Percentiles rank a stretch among this genome's conserved stretches.
Evolutionary conservation across 2,888 invertebrate species (phyloP).

Genomic region (Agriotes lineatus): DNA sequence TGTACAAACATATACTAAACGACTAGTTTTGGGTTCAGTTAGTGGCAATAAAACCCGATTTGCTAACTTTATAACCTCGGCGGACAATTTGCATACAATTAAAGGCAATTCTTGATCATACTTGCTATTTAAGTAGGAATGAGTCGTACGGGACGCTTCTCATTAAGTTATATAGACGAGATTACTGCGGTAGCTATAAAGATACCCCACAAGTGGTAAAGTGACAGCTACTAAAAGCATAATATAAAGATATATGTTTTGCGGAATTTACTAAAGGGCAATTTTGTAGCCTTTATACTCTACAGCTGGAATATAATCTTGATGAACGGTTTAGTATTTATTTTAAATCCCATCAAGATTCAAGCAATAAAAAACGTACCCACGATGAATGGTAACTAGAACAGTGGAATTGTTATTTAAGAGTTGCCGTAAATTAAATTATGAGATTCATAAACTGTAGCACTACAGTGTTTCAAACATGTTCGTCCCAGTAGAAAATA

Average conservation of each 20-base stretch:
- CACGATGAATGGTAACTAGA: too few relatives aligned
- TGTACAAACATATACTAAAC: neutral
- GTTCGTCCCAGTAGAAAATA: too few relatives aligned
- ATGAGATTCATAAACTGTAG: too few relatives aligned
- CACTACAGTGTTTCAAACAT: too few relatives aligned
- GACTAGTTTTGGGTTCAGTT: conserved; percentile 6
- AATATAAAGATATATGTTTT: neutral
- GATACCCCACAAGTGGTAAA: neutral
- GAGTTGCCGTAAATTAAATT: too few relatives aligned
- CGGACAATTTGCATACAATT: conserved; percentile 15
- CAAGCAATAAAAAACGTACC: too few relatives aligned
- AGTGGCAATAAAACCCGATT: conserved; percentile 15
- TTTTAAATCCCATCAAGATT: too few relatives aligned
- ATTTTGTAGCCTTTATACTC: too few relatives aligned
- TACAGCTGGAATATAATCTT: too few relatives aligned
- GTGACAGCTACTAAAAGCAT: neutral
- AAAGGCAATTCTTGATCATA: conserved; percentile 14
- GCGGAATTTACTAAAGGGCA: too few relatives aligned
- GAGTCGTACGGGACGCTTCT: neutral
- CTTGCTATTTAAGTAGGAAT: neutral
- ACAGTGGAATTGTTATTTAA: too few relatives aligned
- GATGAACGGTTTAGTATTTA: too few relatives aligned
- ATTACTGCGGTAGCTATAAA: conserved; percentile 1
- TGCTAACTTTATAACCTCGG: conserved; percentile 1
- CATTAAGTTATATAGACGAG: conserved; percentile 9